Conservation (phyloP, 2,888 invertebrate genomes). For the Mimachlamys varia region DNA sequence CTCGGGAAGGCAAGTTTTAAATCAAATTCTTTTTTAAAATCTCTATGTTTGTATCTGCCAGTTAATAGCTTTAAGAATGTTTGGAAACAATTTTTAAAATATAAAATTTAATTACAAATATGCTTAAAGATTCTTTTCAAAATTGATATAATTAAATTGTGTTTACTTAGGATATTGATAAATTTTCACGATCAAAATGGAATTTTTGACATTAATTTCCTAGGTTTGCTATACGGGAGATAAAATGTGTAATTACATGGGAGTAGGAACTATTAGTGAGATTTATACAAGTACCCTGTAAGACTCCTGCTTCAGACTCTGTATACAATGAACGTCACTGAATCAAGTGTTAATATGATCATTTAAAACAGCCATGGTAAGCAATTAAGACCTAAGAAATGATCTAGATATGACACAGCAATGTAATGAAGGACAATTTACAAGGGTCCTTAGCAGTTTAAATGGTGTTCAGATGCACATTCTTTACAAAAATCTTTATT, state of each 20-base stretch:
- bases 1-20: background rate
- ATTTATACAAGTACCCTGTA: background rate
- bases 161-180: slow-evolving; percentile 1
- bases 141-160: background rate
- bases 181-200: background rate
- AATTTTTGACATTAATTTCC: background rate
- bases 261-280: background rate
- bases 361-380: background rate
- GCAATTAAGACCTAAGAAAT: background rate
- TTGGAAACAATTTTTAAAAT: background rate
- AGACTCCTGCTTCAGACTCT: background rate
- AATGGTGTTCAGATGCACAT: background rate
- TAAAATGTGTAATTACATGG: background rate
- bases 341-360: background rate
- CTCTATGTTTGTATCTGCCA: background rate
- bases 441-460: background rate
- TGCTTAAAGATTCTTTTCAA: background rate
- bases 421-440: background rate
- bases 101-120: slow-evolving; percentile 9
- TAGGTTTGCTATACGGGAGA: background rate
- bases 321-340: background rate
- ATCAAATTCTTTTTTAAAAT: slow-evolving; percentile 14
- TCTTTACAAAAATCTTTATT: background rate
- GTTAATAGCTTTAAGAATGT: background rate
- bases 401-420: background rate